Evolutionary conservation across 2,113 vertebrate genomes (phyloP).

Genomic region (Rhinogobius similis): DNA sequence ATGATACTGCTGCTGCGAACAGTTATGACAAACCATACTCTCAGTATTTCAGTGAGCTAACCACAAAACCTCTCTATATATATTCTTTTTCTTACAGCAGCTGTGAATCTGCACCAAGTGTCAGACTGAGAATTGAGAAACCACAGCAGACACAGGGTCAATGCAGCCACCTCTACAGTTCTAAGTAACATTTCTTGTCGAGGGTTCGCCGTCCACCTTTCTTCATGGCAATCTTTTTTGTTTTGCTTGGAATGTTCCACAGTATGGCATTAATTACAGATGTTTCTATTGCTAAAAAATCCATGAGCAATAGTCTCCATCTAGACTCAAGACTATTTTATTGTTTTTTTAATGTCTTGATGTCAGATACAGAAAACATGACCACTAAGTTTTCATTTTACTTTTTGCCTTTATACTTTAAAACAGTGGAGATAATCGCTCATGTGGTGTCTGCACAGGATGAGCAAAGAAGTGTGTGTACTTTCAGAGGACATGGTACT

Average conservation of each 20-base stretch:
- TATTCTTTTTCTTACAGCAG: not conserved
- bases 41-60: not conserved
- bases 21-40: not conserved
- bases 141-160: not conserved
- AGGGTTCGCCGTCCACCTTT: not conserved
- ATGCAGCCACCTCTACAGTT: not conserved
- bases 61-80: not conserved
- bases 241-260: too few relatives aligned
- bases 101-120: not conserved
- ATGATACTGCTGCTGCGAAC: too few relatives aligned
- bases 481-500: constrained; percentile 35
- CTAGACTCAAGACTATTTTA: too few relatives aligned
- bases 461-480: constrained; percentile 10
- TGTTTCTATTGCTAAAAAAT: too few relatives aligned
- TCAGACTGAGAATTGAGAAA: not conserved
- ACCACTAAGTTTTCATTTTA: constrained; percentile 3
- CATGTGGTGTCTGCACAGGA: constrained; percentile 15
- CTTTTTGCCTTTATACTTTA: not conserved
- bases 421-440: not conserved
- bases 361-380: not conserved
- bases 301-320: too few relatives aligned
- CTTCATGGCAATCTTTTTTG: too few relatives aligned
- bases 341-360: not conserved
- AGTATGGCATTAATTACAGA: too few relatives aligned
- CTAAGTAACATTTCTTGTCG: not conserved